Base-by-base conservation (phyloP, 2,797 vertebrate species). In the Aphelocoma californica region DNA sequence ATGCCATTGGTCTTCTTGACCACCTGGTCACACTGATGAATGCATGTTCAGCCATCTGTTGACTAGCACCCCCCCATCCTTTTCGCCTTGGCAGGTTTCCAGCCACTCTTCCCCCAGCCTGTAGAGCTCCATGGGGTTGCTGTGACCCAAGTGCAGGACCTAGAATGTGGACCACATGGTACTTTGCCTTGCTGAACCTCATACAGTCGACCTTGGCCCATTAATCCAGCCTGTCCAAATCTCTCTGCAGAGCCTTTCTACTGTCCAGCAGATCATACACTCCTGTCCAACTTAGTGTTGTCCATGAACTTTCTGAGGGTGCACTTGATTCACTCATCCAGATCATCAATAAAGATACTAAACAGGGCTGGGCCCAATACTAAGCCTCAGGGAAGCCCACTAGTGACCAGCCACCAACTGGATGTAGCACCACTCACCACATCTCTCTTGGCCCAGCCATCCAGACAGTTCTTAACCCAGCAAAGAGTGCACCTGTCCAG, bases 141-240 rank as follows among this genome's bases (percentile, higher is more conserved):
- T 44, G 38, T 71, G 47, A 61, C n/a, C 4, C 48, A 54, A 10
- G 42, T n/a, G 40, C 57, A 47, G 28, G 40, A 54, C 28, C 12
- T 82, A 36, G 36, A 36, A 36, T 36, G 36, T 36, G 36, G 36
- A 36, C 36, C 36, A 36, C 36, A 36, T 36, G 57, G 32, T 31
- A 61, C 6, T 82, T 62, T 45, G n/a, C 47, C n/a, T 81, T 53
- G 38, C 45, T 53, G 40, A 71, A 32, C n/a, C 18, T 71, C 18
- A 32, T 45, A 38, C 12, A 53, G 7, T 18, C 1, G 1, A 18
- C 18, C 40, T 71, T 2, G 0, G 40, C 28, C 23, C 40, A 62
- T 62, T 32, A 61, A 53, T 62, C n/a, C 38, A 45, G 40, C n/a
- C 47, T 54, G 23, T 62, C n/a, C 51, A 67, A 38, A 56, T 57